Conservation (phyloP, 1,140 invertebrate species). For the Eriocheir sinensis region DNA sequence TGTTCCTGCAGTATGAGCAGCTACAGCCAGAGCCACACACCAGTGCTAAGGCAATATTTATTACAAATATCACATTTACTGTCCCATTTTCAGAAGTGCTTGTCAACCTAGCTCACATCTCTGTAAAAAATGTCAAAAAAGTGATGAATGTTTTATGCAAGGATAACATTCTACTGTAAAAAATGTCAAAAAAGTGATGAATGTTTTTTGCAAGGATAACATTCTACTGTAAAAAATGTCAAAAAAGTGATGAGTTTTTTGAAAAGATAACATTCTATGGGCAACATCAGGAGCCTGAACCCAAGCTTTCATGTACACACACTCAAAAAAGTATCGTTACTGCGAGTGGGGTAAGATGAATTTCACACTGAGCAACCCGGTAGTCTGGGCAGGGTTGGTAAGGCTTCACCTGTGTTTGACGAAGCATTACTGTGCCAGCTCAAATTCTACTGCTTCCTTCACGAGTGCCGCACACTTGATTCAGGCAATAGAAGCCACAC, state of each 20-base stretch:
- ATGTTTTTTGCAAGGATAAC: background rate
- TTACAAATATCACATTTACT: slow-evolving; percentile 5
- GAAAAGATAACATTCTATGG: no score
- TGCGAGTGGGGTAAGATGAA: no score
- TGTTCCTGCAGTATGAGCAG: background rate
- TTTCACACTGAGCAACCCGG: no score
- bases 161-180: background rate
- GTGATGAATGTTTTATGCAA: background rate
- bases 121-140: background rate
- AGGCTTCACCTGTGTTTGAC: no score
- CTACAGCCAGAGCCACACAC: background rate
- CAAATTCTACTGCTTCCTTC: no score
- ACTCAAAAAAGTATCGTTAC: no score
- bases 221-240: background rate
- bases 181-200: background rate
- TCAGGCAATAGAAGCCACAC: background rate
- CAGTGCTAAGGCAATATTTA: slow-evolving; percentile 33
- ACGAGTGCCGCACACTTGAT: no score
- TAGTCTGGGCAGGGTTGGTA: no score
- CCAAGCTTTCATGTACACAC: no score
- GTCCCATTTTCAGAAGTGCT: background rate
- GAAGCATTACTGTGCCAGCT: no score
- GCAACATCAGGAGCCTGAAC: no score
- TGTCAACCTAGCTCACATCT: background rate
- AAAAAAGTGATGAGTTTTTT: background rate